Percentiles rank a stretch among this genome's conserved stretches.
phyloP scores from a whole-genome alignment of 2,888 invertebrate species.

The Harpalus rufipes region DNA sequence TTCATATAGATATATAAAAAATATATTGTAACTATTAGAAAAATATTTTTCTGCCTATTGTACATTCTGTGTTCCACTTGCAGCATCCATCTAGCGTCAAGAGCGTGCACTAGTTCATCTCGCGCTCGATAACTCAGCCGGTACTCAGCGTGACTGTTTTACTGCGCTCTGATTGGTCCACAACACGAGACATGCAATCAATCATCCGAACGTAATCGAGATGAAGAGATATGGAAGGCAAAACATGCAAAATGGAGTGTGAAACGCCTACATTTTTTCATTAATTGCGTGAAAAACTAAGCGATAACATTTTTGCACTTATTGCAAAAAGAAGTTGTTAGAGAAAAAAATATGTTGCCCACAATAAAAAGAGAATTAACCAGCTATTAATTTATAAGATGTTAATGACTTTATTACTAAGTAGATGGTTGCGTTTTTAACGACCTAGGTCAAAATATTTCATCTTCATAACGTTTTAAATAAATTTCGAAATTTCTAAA shows the following conservation, averaged over 20 bases:
- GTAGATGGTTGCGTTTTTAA: too few species aligned
- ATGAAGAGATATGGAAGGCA: conserved; percentile 60
- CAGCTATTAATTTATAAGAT: too few species aligned
- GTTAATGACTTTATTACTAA: too few species aligned
- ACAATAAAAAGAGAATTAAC: too few species aligned
- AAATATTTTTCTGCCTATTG: background rate
- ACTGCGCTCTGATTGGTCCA: conserved; percentile 59
- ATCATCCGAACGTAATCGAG: conserved; percentile 61
- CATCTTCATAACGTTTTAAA: too few species aligned
- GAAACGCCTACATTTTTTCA: conserved; percentile 43
- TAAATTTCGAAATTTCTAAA: too few species aligned
- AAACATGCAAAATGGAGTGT: conserved; percentile 62
- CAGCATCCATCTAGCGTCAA: conserved; percentile 64
- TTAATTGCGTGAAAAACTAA: conserved; percentile 36
- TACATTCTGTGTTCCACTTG: background rate
- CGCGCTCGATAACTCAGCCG: conserved; percentile 65
- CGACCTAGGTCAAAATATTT: too few species aligned
- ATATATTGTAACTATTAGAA: too few species aligned
- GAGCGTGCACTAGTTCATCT: conserved; percentile 17
- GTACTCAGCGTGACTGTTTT: conserved; percentile 35
- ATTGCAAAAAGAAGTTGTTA: background rate
- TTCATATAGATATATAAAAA: too few species aligned
- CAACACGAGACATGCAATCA: conserved; percentile 55
- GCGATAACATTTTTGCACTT: conserved; percentile 29
- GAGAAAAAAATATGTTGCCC: too few species aligned